Evolutionary conservation across 2,113 vertebrate species (phyloP), one percentile per base, ranked within the genome.

Genomic region (Herpetotheres cachinnans): DNA sequence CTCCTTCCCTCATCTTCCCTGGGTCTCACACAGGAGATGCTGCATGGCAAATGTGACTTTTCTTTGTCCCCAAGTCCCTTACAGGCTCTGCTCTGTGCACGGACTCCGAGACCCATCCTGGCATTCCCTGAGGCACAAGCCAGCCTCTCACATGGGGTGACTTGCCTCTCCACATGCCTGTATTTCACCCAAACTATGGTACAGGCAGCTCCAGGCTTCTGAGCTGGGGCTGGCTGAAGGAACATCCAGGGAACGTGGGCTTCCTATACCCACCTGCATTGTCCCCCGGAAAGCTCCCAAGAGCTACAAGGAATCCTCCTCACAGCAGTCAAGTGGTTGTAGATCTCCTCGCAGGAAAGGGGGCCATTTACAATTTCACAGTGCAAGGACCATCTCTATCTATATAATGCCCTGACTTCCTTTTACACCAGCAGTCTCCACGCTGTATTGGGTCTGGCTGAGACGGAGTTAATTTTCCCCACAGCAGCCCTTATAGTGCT

Each of bases 1-100:
- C 82, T 96, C 72, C 59, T 93, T 96, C 77, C 87, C 42, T 95
- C 82, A 36, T 93, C n/a, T n/a, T 95, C 34, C 40, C 79, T 32
- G 36, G 5, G 40, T 72, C 47, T 86, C 85, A 65, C 47, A 70
- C 46, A 82, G 20, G 61, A 94, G 71, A 77, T 55, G 50, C 16
- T 94, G 90, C 49, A 52, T 5, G 9, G 73, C 19, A 94, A 82
- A 78, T 32, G 42, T 38, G 65, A 82, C 55, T 92, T 78, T 69
- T 54, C 88, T 78, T 81, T 81, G 42, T 79, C 47, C 44, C 42
- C 34, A 62, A 24, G 29, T 77, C 54, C 34, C 66, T 86, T 32
- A 49, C 24, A 72, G 58, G 38, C 52, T 34, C 55, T 82, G 14
- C 47, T 67, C 30, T 74, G 38, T 44, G 34, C 13, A 34, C 3